Base-by-base conservation (phyloP, 2,113 vertebrate genomes). In the Isurus oxyrinchus region DNA sequence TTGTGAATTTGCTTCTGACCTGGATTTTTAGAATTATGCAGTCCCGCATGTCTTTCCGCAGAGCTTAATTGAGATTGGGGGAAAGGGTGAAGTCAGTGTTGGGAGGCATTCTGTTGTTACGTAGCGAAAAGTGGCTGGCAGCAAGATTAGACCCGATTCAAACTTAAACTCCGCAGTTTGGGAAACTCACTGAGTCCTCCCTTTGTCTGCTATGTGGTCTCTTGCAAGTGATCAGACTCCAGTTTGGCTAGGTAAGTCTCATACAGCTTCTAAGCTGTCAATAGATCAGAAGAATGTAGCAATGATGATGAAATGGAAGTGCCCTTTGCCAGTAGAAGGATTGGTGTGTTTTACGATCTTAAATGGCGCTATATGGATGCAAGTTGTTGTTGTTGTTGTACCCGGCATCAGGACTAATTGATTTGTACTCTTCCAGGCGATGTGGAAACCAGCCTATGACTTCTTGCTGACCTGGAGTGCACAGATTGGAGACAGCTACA, bases 381-480 rank as follows among this genome's bases (percentile, higher is more conserved):
- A 5, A 7, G 11, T n/a, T 2, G 35, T 81, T 40, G 66, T 59
- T 49, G 44, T 66, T 19, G 63, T 66, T 66, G 63, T 66, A n/a
- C 4, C 40, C 35, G 66, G 13, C 53, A 44, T 11, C n/a, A 55
- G 90, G 31, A 23, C 72, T 88, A 53, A 67, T 66, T 96, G 61
- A 27, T 91, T 86, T 96, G 11, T 94, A 2, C 31, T 67, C 90
- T 94, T 61, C 5, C 97, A 99, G 99, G 99, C 99, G 97, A 99
- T 99, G 99, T 99, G 99, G 99, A 99, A 99, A 96, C 99, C 99
- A 0, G 99, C 99, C 0, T 99, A 99, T 0, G 99, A 99, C 97
- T 99, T 99, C 97, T 97, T 99, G 96, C 98, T 99, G 19, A 99
- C 98, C 0, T 99, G 99, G 99, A 99, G 99, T 40, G 98, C 98